These are phyloP conservation scores for Poecilia velifera DNA, from an alignment of 2,797 vertebrate species.

Conservation along the genomic window DNA sequence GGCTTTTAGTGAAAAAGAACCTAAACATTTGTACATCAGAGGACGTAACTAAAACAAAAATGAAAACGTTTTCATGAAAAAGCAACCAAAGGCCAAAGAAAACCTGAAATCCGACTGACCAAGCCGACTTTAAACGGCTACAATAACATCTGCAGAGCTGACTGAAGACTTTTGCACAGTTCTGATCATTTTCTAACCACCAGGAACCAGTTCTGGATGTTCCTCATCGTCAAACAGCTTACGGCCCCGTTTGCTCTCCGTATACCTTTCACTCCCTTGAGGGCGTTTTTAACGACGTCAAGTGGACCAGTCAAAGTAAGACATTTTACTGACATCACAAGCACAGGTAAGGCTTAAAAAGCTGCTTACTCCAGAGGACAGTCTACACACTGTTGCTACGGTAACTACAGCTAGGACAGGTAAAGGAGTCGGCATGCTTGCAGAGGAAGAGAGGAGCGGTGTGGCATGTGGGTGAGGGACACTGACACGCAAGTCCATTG, in stretches of 20 bases:
- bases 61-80: background rate
- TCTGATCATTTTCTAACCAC: background rate
- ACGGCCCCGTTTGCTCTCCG: slow-evolving; percentile 61
- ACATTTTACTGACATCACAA: slow-evolving; percentile 72
- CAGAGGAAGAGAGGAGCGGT: slow-evolving; percentile 84
- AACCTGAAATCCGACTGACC: background rate
- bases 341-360: slow-evolving; percentile 52
- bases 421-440: slow-evolving; percentile 79
- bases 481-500: slow-evolving; percentile 85
- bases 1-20: no score
- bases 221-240: slow-evolving; percentile 72
- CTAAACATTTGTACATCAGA: no score
- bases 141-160: background rate
- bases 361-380: slow-evolving; percentile 36
- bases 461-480: slow-evolving; percentile 88
- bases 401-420: slow-evolving; percentile 73
- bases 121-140: background rate
- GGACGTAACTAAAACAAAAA: background rate
- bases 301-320: slow-evolving; percentile 77
- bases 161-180: background rate
- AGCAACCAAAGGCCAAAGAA: background rate
- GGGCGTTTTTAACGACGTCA: slow-evolving; percentile 74
- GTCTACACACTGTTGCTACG: slow-evolving; percentile 48
- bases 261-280: slow-evolving; percentile 61
- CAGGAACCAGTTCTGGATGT: slow-evolving; percentile 54